Conservation (phyloP, 2,113 vertebrate genomes). For the Poeciliopsis turrubarensis region DNA sequence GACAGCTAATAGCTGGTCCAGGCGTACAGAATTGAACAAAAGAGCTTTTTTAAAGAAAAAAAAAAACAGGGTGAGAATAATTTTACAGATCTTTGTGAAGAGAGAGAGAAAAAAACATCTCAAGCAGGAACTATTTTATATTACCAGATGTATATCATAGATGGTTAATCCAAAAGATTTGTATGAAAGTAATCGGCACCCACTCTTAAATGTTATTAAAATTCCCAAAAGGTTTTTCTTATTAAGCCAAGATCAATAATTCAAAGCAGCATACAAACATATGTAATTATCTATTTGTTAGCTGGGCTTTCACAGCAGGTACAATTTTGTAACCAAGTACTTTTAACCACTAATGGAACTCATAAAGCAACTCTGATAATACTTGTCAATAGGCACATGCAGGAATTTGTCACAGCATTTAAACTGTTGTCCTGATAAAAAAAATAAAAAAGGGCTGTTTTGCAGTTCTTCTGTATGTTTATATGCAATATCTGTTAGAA, state of each 20-base stretch:
- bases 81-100: neutral
- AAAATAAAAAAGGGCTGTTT: too few species aligned
- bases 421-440: neutral
- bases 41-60: neutral
- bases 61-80: neutral
- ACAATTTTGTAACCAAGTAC: neutral
- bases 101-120: neutral
- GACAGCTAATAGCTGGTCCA: constrained; percentile 10
- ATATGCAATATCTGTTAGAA: too few species aligned
- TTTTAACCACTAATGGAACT: neutral
- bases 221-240: neutral
- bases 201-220: neutral
- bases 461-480: too few species aligned
- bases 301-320: neutral
- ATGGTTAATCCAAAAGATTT: neutral
- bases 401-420: neutral
- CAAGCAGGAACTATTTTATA: neutral
- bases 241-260: neutral
- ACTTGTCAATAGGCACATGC: neutral
- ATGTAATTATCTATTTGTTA: neutral
- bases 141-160: neutral
- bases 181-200: neutral
- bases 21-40: constrained; percentile 8
- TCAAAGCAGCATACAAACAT: neutral
- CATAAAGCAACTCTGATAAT: neutral